These are phyloP conservation scores for Pipistrellus pipistrellus DNA, from an alignment of 2,797 vertebrate genomes.

Conservation along the genomic window DNA sequence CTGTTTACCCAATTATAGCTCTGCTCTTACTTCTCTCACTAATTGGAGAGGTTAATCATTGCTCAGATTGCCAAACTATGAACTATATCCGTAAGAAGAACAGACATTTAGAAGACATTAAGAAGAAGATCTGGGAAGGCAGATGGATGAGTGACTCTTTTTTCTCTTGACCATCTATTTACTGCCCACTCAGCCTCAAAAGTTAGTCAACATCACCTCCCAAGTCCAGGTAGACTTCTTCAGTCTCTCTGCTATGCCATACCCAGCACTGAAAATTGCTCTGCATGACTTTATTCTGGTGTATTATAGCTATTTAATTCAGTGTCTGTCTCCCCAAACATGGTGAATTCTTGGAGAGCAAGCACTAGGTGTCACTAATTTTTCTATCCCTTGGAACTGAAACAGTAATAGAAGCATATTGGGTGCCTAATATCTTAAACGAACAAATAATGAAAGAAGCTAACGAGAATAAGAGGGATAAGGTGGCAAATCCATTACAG, in stretches of 20 bases:
- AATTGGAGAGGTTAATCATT: neutral
- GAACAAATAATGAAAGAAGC: neutral
- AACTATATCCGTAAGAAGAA: neutral
- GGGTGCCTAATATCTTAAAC: neutral
- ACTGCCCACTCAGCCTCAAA: neutral
- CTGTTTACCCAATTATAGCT: neutral
- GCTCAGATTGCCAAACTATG: neutral
- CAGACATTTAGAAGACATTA: neutral
- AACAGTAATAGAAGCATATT: neutral
- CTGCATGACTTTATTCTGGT: neutral
- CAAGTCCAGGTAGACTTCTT: neutral
- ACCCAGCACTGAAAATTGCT: neutral
- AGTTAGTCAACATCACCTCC: neutral
- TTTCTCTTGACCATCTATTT: neutral
- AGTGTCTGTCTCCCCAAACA: neutral
- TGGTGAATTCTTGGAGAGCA: neutral
- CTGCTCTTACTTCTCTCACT: neutral
- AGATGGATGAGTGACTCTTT: neutral
- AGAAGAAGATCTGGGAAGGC: neutral
- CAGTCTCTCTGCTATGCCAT: neutral
- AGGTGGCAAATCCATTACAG: neutral
- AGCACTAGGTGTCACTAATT: neutral
- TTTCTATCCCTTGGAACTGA: neutral
- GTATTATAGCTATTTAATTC: neutral
- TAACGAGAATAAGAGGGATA: conserved; percentile 10